Base-by-base conservation (phyloP, 2,797 vertebrate species). In the Gorsachius magnificus region DNA sequence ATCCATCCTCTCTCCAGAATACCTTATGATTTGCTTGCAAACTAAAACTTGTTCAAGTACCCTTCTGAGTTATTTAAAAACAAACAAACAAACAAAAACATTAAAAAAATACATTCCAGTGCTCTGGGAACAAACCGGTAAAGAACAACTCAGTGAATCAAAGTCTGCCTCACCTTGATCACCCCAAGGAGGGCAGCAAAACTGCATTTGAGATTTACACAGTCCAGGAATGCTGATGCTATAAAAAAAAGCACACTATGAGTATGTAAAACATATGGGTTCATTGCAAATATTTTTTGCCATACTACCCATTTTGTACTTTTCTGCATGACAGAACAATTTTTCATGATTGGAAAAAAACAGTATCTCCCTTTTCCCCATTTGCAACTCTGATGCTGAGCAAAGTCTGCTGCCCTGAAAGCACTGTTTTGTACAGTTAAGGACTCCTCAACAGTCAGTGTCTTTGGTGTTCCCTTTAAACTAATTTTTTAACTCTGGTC, bases 141-240 rank as follows among this genome's bases (percentile, higher is more conserved):
- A 66, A 74, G 45, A 77, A 75, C 20, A 74, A 45, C 28, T 50
- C 63, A 28, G 35, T 15, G 36, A 77, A 56, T n/a, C 8, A 20
- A 63, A 15, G 21, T 87, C 81, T 78, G 35, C 38, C n/a, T 93
- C 80, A 61, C 28, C 33, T 45, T 65, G 68, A 9, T 11, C 77
- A 75, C 53, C 26, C 77, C 77, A 93, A 68, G 76, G 80, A 94
- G 41, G 83, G 83, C 92, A 93, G 79, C 72, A 94, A 86, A 94
- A 29, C 16, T 46, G n/a, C 74, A 29, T 68, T 81, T 68, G 48
- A 90, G 57, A 64, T 83, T 86, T 57, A 64, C 31, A 85, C 22
- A 70, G n/a, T 13, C 25, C 36, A 29, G 65, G 17, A 74, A 74
- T 33, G 71, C 24, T 45, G 22, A 31, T 76, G 31, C 53, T 77